Evolutionary conservation across 2,888 invertebrate species (phyloP), one percentile per base, ranked within the genome.

Genomic region (Calliscelio sp.): DNA sequence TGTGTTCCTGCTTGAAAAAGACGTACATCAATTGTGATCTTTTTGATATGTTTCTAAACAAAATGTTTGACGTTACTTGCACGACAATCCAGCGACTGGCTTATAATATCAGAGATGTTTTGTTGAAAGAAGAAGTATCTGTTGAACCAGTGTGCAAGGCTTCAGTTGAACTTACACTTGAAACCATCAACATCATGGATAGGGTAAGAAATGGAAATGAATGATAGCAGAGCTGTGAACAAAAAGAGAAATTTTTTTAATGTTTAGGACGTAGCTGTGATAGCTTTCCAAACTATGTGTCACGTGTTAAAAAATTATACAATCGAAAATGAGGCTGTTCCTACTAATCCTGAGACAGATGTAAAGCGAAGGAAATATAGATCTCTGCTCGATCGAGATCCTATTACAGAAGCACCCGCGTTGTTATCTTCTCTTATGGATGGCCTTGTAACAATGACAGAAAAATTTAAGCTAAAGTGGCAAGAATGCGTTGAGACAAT

Each of bases 401-500:
- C 93, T 1, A 91, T 94, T 25, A 89, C 93, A 2, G 92, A 93
- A 46, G 93, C 93, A 87, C 94, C 94, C 0, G 92, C 93, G 49
- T 94, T 96, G 25, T 93, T 96, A 90, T 95, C 95, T 10, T 94
- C 95, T n/a, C 94, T 96, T 0, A 92, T 97, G 77, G 95, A 96
- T 75, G 95, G 95, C 0, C 93, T 97, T 11, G 94, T 95, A 22
- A 94, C 94, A 0, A 93, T 97, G 51, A 95, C 97, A 4, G 95
- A 95, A 79, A 94, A 95, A 57, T 96, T 96, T 87, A 95, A 96
- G 82, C 95, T 97, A 14, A 96, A 96, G 35, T 97, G 97, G 97
- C 95, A 95, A 77, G 96, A 97, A 87, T 96, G 96, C 77, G 94
- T 97, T 2, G 97, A 97, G 93, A 95, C 96, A 0, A 94, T 96